phyloP scores from a whole-genome alignment of 2,113 vertebrate genomes.

The Scomber scombrus region DNA sequence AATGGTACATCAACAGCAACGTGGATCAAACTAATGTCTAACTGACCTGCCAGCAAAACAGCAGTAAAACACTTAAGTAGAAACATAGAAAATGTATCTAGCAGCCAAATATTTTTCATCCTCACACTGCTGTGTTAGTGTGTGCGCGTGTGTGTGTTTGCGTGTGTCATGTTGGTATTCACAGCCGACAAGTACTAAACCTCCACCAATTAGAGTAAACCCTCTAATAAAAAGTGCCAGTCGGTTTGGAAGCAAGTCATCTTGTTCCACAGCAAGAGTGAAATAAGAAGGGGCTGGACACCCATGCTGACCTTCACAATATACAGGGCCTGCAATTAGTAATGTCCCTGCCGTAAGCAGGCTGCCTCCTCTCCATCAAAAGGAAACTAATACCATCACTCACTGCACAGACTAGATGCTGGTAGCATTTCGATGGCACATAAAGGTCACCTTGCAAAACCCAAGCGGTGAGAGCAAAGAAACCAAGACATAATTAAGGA shows the following conservation, averaged over 20 bases:
- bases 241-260: conserved; percentile 46
- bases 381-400: conserved; percentile 77
- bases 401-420: conserved; percentile 63
- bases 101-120: conserved; percentile 61
- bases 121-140: conserved; percentile 31
- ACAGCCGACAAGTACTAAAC: conserved; percentile 57
- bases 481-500: conserved; percentile 80
- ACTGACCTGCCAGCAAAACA: conserved; percentile 40
- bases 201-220: conserved; percentile 73
- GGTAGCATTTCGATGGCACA: conserved; percentile 75
- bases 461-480: conserved; percentile 53
- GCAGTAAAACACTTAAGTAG: conserved; percentile 22
- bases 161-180: conserved; percentile 40
- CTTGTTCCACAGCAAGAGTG: conserved; percentile 51
- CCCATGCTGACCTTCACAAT: conserved; percentile 80
- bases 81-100: conserved; percentile 34
- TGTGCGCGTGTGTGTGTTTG: conserved; percentile 28
- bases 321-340: conserved; percentile 80
- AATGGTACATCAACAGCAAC: conserved; percentile 15
- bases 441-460: conserved; percentile 84
- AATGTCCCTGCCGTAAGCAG: conserved; percentile 70
- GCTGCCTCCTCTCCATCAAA: conserved; percentile 68
- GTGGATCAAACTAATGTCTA: neutral
- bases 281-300: conserved; percentile 48
- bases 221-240: conserved; percentile 54